Evolutionary conservation across 2,888 invertebrate species (phyloP).

Genomic region (Encarsia formosa): DNA sequence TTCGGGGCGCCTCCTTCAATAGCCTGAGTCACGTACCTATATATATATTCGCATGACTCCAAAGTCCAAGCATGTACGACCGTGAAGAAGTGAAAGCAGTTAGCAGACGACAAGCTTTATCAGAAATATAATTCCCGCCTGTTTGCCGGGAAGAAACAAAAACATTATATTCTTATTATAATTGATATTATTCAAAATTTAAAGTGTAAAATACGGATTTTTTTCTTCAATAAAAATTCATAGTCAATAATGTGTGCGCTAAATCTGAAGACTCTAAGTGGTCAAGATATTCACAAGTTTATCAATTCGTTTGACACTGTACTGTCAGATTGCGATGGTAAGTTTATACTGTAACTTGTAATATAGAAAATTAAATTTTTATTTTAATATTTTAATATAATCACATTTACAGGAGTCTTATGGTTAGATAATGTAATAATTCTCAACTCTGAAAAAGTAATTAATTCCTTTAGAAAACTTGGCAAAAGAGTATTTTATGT

Average conservation of each 20-base stretch:
- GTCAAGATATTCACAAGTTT: slow-evolving; percentile 39
- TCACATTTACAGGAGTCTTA: slow-evolving; percentile 55
- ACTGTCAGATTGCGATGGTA: slow-evolving; percentile 60
- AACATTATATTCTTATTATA: too few relatives aligned
- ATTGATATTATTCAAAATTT: too few relatives aligned
- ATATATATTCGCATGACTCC: too few relatives aligned
- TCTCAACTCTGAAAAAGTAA: slow-evolving; percentile 53
- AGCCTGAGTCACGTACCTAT: too few relatives aligned
- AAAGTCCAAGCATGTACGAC: too few relatives aligned
- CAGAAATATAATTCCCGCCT: too few relatives aligned
- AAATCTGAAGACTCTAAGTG: slow-evolving; percentile 30
- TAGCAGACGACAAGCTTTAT: too few relatives aligned
- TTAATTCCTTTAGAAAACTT: slow-evolving; percentile 52
- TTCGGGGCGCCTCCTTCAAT: too few relatives aligned
- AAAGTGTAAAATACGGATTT: too few relatives aligned
- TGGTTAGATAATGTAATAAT: slow-evolving; percentile 55
- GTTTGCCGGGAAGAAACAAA: too few relatives aligned
- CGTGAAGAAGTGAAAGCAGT: too few relatives aligned
- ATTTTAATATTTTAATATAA: not conserved
- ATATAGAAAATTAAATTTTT: not conserved
- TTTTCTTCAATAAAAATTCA: too few relatives aligned
- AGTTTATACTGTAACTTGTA: slow-evolving; percentile 21
- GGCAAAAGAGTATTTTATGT: slow-evolving; percentile 62
- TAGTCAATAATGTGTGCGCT: slow-evolving; percentile 33
- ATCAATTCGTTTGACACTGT: slow-evolving; percentile 56